These are phyloP conservation scores for Oscheius onirici DNA, from an alignment of 2,888 invertebrate genomes.

Conservation along the genomic window DNA sequence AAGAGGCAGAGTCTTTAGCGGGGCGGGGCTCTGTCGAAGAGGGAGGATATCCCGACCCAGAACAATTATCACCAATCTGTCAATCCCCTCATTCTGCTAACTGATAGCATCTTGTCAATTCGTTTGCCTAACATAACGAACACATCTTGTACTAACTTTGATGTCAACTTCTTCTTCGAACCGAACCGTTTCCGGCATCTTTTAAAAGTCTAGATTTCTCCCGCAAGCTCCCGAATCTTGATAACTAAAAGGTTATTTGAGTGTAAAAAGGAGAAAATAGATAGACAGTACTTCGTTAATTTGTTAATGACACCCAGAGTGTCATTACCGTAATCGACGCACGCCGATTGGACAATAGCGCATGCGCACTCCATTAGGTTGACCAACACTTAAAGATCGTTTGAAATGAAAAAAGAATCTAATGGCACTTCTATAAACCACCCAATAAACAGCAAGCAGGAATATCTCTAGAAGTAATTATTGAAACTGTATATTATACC, in stretches of 20 bases:
- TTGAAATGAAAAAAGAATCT: no score
- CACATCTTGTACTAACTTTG: neutral
- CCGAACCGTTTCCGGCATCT: no score
- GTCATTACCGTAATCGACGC: neutral
- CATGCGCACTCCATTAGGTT: neutral
- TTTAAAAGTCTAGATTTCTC: no score
- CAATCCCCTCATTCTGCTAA: constrained; percentile 8
- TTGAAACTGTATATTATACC: no score
- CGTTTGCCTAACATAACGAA: neutral
- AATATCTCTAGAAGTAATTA: no score
- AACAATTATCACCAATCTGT: constrained; percentile 33
- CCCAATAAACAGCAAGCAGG: no score
- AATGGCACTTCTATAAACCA: no score
- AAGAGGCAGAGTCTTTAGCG: neutral
- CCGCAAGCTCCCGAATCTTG: no score
- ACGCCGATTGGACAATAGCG: constrained; percentile 7
- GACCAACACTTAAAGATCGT: neutral
- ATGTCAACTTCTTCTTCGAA: neutral
- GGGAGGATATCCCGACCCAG: neutral
- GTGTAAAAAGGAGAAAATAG: neutral
- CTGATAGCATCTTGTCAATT: constrained; percentile 9
- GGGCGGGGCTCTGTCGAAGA: constrained; percentile 14
- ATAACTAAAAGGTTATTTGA: no score
- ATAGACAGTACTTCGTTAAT: neutral
- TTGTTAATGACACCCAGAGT: neutral